Conservation (phyloP, 2,113 vertebrate genomes). For the Camelus bactrianus region DNA sequence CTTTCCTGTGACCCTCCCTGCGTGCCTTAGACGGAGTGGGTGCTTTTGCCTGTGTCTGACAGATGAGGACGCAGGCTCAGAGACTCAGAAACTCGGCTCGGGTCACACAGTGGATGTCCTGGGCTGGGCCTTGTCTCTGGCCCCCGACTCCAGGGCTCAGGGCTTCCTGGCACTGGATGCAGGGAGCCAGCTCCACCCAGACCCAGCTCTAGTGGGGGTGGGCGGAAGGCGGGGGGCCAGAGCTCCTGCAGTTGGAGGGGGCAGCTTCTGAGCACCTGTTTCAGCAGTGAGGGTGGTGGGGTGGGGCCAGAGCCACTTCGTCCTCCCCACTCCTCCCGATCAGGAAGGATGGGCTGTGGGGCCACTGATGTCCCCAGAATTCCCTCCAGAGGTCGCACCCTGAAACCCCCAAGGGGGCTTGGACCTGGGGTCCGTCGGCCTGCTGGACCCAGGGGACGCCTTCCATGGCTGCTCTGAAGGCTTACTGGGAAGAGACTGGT, state of each 20-base stretch:
- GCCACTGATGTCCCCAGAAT: not conserved
- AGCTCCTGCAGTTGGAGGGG: too few species aligned
- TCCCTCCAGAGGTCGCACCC: not conserved
- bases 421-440: not conserved
- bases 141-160: not conserved
- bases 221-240: accelerated
- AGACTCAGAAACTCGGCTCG: not conserved
- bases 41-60: not conserved
- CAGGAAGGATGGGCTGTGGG: not conserved
- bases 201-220: not conserved
- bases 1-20: not conserved
- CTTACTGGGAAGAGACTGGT: not conserved
- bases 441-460: not conserved
- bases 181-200: not conserved
- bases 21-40: not conserved
- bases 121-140: not conserved
- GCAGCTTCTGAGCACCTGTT: not conserved
- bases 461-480: not conserved
- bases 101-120: not conserved
- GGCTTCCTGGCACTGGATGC: accelerated
- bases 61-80: not conserved
- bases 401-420: not conserved
- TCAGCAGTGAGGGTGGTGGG: not conserved
- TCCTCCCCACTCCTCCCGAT: not conserved
- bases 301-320: too few species aligned